Evolutionary conservation across 2,888 invertebrate genomes (phyloP).

Genomic region (Xanthia togata): DNA sequence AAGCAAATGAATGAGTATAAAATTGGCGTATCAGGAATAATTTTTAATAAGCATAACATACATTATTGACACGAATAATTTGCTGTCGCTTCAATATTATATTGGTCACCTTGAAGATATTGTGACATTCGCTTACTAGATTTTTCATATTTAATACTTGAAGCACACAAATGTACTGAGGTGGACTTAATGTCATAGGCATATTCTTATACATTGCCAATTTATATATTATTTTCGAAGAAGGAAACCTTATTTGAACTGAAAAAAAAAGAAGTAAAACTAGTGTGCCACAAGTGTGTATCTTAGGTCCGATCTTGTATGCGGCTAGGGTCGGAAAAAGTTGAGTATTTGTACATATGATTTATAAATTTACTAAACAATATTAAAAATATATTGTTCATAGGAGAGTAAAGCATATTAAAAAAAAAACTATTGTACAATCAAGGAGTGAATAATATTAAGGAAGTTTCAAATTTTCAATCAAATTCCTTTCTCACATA

Average conservation of each 20-base stretch:
- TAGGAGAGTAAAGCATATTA: too few species aligned
- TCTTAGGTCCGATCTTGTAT: background rate
- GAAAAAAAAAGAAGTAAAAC: background rate
- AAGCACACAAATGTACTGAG: background rate
- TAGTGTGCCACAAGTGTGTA: background rate
- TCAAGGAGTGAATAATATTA: too few species aligned
- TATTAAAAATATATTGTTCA: too few species aligned
- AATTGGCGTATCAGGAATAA: background rate
- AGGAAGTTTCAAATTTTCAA: too few species aligned
- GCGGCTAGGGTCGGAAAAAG: background rate
- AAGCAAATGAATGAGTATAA: background rate
- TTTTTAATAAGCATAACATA: background rate
- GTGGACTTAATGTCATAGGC: background rate
- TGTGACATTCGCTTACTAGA: background rate
- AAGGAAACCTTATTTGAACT: background rate
- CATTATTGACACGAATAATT: background rate
- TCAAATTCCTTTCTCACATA: too few species aligned
- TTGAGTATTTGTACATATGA: background rate
- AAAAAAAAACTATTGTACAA: too few species aligned
- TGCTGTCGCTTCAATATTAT: background rate
- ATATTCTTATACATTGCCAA: background rate
- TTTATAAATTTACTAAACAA: background rate
- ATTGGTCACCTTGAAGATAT: background rate
- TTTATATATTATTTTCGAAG: background rate
- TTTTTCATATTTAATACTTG: background rate